Evolutionary conservation across 2,113 vertebrate species (phyloP), one percentile per base, ranked within the genome.

Genomic region (Nibea coibor): DNA sequence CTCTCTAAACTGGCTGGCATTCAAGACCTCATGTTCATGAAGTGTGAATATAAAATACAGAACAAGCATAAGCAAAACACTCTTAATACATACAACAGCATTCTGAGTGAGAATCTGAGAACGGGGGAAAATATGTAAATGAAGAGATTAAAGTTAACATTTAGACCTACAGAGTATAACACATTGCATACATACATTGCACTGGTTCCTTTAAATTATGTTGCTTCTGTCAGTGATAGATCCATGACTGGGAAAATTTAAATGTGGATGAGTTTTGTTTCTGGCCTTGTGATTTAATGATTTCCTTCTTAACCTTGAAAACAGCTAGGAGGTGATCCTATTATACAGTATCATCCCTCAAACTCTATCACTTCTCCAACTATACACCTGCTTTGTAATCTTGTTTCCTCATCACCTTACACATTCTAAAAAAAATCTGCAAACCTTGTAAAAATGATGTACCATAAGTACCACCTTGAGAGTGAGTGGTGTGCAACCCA

Each of bases 201-300:
- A 4, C 9, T 54, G 1, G 42, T 54, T 68, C 24, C 59, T 54
- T 51, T 22, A 59, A 50, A 63, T 50, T 69, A 43, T 16, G 1
- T 47, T 54, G 35, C 26, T 19, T 66, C 16, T 79, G 8, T 3
- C 17, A 12, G 45, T 47, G 28, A 75, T 7, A 79, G n/a, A 43
- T 67, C 19, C 31, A 24, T 10, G 45, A 14, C 19, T 8, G 57
- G 71, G 31, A 47, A 24, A 75, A 72, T 54, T 20, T 64, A 62
- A 65, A 71, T 39, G 63, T 74, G 71, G 63, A 45, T 47, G 50
- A 43, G 3, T 72, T 77, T 47, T 54, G 16, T 75, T 66, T 67
- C 53, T 58, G 62, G 24, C n/a, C 43, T 10, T 16, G 53, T 61
- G 75, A 59, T 81, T 83, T 72, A 76, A 78, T 68, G 51, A 78